A percentile compares a stretch with the other conserved stretches of the same genome.
phyloP scores from a whole-genome alignment of 2,797 vertebrate species.

The Chaunax sp. region DNA sequence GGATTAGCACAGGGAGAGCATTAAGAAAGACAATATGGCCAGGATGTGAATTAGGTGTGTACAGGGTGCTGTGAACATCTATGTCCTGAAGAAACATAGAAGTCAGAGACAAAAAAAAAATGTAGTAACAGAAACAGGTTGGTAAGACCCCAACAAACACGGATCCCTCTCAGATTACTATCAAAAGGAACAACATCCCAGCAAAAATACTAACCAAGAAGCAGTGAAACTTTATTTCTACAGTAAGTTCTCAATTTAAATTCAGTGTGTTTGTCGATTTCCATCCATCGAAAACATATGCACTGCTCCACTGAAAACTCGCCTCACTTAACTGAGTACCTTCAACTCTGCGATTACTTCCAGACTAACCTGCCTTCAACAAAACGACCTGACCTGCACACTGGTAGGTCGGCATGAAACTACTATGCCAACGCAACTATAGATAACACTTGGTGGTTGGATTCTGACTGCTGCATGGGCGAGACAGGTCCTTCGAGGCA shows the following conservation, averaged over 20 bases:
- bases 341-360: slow-evolving; percentile 16
- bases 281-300: neutral
- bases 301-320: neutral
- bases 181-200: neutral
- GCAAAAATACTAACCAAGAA: slow-evolving; percentile 5
- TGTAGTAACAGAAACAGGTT: slow-evolving; percentile 32
- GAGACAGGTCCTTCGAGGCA: slow-evolving; percentile 79
- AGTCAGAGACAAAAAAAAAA: slow-evolving; percentile 31
- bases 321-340: slow-evolving; percentile 3
- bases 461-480: slow-evolving; percentile 71
- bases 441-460: slow-evolving; percentile 53
- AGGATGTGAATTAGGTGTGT: slow-evolving; percentile 33
- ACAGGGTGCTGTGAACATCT: slow-evolving; percentile 52
- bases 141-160: neutral
- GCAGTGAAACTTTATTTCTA: slow-evolving; percentile 12
- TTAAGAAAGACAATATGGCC: slow-evolving; percentile 31
- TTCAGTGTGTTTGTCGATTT: neutral
- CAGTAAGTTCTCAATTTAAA: slow-evolving; percentile 1
- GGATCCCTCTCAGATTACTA: neutral
- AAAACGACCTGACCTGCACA: slow-evolving; percentile 14
- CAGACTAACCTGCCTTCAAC: slow-evolving; percentile 41
- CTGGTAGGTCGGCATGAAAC: slow-evolving; percentile 28
- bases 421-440: slow-evolving; percentile 40
- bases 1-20: slow-evolving; percentile 31
- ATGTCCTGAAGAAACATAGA: slow-evolving; percentile 64